Conservation (phyloP, 2,113 vertebrate species). For the Dipodomys spectabilis region DNA sequence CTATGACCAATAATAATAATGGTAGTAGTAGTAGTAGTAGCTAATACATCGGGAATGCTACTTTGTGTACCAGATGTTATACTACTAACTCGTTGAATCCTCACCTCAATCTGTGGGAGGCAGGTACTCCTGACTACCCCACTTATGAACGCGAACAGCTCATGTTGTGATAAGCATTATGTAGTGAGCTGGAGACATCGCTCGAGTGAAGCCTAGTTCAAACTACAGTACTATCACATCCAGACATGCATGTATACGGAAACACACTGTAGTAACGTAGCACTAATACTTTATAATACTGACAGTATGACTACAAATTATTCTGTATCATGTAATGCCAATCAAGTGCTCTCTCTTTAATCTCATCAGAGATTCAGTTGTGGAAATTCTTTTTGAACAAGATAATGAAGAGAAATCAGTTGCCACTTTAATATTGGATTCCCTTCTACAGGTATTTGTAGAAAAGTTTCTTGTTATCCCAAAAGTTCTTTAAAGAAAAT, state of each 20-base stretch:
- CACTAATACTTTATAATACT: conserved; percentile 27
- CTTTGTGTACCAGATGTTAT: neutral
- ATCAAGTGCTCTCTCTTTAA: conserved; percentile 46
- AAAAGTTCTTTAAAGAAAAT: neutral
- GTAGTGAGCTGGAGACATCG: too few species aligned
- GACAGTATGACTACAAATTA: neutral
- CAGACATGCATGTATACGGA: too few species aligned
- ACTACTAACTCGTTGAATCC: neutral
- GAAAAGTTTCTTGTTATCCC: conserved; percentile 17
- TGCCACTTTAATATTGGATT: conserved; percentile 95
- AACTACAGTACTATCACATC: too few species aligned
- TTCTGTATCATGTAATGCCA: conserved; percentile 1
- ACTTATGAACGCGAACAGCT: neutral
- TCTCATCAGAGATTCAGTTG: conserved; percentile 93
- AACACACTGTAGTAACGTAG: neutral
- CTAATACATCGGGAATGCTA: neutral
- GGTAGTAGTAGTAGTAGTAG: too few species aligned
- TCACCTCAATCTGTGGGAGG: neutral
- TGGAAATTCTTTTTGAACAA: conserved; percentile 98
- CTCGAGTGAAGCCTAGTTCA: too few species aligned
- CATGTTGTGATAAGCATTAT: conserved; percentile 42
- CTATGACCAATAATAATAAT: too few species aligned
- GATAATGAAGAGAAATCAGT: conserved; percentile 99
- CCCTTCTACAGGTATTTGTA: conserved; percentile 93
- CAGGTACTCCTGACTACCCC: neutral